Conservation (phyloP, 2,888 invertebrate genomes). For the Eupithecia centaureata region DNA sequence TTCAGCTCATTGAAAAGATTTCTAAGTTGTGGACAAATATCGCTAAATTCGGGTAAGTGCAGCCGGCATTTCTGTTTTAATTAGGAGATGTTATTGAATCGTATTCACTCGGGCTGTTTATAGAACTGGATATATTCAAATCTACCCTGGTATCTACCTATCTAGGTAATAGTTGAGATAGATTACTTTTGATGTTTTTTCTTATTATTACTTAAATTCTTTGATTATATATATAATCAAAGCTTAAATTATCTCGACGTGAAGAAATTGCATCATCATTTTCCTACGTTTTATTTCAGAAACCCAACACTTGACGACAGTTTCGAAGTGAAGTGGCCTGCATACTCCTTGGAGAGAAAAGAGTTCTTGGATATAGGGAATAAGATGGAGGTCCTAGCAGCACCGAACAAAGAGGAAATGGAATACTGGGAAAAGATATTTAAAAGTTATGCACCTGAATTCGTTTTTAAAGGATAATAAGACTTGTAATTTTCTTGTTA, state of each 20-base stretch:
- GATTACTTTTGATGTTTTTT: too few species aligned
- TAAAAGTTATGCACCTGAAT: conserved; percentile 33
- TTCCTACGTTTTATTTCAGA: too few species aligned
- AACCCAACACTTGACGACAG: conserved; percentile 60
- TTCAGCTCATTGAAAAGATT: conserved; percentile 49
- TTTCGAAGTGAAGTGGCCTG: conserved; percentile 53
- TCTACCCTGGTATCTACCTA: too few species aligned
- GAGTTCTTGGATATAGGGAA: conserved; percentile 60
- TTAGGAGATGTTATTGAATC: not conserved
- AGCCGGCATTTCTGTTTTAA: not conserved
- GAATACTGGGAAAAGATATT: conserved; percentile 53
- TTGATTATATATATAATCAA: not conserved
- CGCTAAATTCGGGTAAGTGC: conserved; percentile 59
- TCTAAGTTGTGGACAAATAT: conserved; percentile 60
- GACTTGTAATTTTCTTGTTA: not conserved
- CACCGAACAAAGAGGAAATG: conserved; percentile 49
- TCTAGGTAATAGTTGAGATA: too few species aligned
- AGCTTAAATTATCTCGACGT: not conserved
- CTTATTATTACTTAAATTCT: too few species aligned
- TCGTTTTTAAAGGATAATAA: conserved; percentile 6
- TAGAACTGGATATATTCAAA: too few species aligned
- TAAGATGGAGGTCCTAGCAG: conserved; percentile 37
- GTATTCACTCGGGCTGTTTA: too few species aligned
- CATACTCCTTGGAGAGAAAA: conserved; percentile 51
- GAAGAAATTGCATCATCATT: not conserved